These are phyloP conservation scores for human DNA, from an alignment of 2,113 vertebrate species.

Conservation along the genomic window DNA sequence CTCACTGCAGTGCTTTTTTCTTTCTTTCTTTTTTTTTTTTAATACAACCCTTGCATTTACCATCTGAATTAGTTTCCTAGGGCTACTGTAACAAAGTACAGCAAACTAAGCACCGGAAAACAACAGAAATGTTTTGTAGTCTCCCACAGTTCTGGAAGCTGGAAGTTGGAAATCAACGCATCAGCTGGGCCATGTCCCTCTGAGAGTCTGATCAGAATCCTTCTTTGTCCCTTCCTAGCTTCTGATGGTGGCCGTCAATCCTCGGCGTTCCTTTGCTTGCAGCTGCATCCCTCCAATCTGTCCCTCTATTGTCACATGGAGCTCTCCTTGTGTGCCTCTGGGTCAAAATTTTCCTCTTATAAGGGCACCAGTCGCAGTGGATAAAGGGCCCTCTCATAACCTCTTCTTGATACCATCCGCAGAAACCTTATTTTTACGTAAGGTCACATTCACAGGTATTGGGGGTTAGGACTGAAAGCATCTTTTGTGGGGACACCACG, in stretches of 20 bases:
- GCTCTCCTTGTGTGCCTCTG: not conserved
- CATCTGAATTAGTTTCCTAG: not conserved
- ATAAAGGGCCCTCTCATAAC: not conserved
- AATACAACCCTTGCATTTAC: not conserved
- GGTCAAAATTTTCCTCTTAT: not conserved
- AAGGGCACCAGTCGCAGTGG: not conserved
- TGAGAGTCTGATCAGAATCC: not conserved
- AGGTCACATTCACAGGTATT: not conserved
- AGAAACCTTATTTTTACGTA: not conserved
- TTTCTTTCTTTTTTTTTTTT: not conserved
- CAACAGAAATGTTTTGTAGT: not conserved
- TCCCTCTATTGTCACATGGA: not conserved
- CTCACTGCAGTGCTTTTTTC: not conserved
- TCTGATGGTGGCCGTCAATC: not conserved
- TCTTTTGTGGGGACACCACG: not conserved
- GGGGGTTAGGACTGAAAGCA: not conserved
- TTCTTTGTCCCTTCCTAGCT: not conserved
- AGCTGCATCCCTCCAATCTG: not conserved
- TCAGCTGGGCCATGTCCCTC: not conserved
- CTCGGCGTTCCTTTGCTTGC: accelerated
- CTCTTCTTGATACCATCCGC: not conserved
- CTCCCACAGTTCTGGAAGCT: not conserved
- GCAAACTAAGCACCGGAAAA: not conserved
- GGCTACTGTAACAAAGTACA: not conserved
- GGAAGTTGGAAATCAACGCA: not conserved